These are phyloP conservation scores for Eupithecia centaureata DNA, from an alignment of 2,888 invertebrate genomes.

Conservation along the genomic window DNA sequence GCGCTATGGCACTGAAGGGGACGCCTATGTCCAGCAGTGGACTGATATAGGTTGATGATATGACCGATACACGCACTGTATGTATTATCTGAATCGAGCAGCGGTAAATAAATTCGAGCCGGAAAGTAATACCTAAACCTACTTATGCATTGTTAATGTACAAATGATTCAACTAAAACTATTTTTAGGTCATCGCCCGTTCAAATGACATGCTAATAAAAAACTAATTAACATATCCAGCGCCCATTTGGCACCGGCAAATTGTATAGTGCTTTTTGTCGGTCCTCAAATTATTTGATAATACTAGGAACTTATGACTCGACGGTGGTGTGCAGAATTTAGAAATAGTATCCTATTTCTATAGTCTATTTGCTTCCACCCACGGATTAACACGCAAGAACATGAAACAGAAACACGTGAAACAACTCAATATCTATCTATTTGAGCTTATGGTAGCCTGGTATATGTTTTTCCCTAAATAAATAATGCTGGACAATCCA, in stretches of 20 bases:
- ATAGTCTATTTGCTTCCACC: too few relatives aligned
- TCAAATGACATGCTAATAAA: neutral
- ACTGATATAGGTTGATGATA: too few relatives aligned
- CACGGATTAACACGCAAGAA: too few relatives aligned
- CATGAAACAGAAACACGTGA: too few relatives aligned
- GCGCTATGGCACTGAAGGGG: too few relatives aligned
- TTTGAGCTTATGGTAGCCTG: too few relatives aligned
- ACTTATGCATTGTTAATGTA: neutral
- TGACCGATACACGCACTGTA: neutral
- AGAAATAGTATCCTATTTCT: neutral
- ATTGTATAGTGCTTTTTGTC: neutral
- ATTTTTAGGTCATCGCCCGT: slow-evolving; percentile 5
- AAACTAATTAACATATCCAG: neutral
- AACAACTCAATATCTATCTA: too few relatives aligned
- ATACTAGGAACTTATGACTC: neutral
- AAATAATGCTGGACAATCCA: too few relatives aligned
- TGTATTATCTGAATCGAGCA: neutral
- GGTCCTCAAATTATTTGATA: neutral
- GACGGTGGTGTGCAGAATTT: neutral
- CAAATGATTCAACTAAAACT: neutral
- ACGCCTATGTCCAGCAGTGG: too few relatives aligned
- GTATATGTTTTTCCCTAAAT: too few relatives aligned
- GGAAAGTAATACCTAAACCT: neutral
- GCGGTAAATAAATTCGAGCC: neutral
- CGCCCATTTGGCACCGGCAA: slow-evolving; percentile 2